Evolutionary conservation across 2,797 vertebrate species (phyloP), one percentile per base, ranked within the genome.

Genomic region (Chaenodraco wilsoni): DNA sequence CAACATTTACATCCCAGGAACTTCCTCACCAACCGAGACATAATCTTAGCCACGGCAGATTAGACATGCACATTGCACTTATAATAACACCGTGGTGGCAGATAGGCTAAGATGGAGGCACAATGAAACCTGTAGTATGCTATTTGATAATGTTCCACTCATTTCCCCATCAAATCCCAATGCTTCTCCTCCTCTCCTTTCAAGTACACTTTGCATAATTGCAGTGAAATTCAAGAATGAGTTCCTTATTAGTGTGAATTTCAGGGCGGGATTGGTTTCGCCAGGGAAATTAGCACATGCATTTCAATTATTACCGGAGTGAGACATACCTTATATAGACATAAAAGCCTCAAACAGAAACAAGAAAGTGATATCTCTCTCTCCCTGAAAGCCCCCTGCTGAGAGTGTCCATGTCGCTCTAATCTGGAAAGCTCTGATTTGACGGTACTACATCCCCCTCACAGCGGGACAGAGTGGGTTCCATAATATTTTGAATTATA

Each of bases 381-480:
- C 43, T 51, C 50, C 3, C 17, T 43, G 54, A 37, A 52, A 52
- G n/a, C 41, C 4, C 5, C 76, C 52, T 61, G 33, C 61, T 71
- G 76, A 50, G 75, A 65, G 55, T 61, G 49, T 82, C 66, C 8
- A 72, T 65, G 72, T 73, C 55, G 14, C 57, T 62, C n/a, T 80
- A 80, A 81, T 89, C 54, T 69, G 40, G 3, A 70, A 80, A 72
- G 48, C 67, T 82, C 48, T 70, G 58, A 83, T 84, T 75, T 82
- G 69, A 78, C 5, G 3, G 46, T 11, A 63, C 48, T 59, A 46
- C 56, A 72, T 55, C 41, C 43, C 4, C 9, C 13, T 73, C 76
- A 60, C 80, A 84, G 83, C 21, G 63, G 79, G 74, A 79, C 5
- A 52, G 41, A 57, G 51, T 27, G 23, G 69, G 19, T 64, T 72